These are phyloP conservation scores for Drosophila kikkawai DNA, from an alignment of 1,140 invertebrate species.

Conservation along the genomic window DNA sequence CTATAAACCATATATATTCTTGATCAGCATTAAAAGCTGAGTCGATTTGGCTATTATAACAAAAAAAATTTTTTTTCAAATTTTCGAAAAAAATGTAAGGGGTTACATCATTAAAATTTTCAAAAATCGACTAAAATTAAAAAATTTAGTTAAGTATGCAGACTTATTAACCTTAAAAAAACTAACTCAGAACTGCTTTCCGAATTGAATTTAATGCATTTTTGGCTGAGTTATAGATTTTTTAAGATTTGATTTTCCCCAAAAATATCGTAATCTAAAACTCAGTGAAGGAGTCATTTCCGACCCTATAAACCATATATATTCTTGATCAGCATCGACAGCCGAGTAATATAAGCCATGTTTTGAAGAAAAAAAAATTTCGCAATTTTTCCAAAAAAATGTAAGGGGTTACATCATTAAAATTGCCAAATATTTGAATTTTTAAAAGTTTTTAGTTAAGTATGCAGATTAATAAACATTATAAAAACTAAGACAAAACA, in stretches of 20 bases:
- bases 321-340: too few species aligned
- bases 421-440: too few species aligned
- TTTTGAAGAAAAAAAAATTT: too few species aligned
- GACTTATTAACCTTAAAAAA: not conserved
- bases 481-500: not conserved
- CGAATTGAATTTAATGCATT: not conserved
- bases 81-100: not conserved
- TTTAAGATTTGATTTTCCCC: not conserved
- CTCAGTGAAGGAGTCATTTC: too few species aligned
- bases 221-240: not conserved
- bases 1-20: not conserved
- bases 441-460: not conserved
- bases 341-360: too few species aligned
- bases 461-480: not conserved
- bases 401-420: too few species aligned
- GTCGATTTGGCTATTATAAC: not conserved
- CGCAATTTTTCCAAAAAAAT: too few species aligned
- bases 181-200: not conserved
- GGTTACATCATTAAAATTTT: not conserved
- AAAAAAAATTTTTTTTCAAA: not conserved
- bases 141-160: not conserved
- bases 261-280: too few species aligned
- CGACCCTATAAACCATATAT: too few species aligned
- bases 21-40: not conserved
- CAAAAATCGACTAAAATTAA: not conserved